phyloP scores from a whole-genome alignment of 53 echinoderm and acorn worm species.

The Glandiceps talaboti region DNA sequence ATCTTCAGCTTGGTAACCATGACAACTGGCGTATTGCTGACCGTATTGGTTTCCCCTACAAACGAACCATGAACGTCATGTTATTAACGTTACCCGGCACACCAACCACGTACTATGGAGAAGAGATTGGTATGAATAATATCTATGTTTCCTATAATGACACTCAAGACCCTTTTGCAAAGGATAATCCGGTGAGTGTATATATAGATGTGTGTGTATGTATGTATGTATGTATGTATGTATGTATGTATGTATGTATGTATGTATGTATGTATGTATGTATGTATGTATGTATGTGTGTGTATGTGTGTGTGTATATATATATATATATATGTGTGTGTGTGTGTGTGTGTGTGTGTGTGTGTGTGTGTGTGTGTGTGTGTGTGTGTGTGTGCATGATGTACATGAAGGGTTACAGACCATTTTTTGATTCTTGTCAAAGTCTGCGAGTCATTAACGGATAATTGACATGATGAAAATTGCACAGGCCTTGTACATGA shows the following conservation, averaged over 20 bases:
- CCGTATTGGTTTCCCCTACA: constrained; percentile 31
- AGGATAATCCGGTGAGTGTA: constrained; percentile 2
- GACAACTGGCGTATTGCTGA: constrained; percentile 65
- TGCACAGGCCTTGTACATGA: too few relatives aligned
- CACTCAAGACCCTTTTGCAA: constrained; percentile 3
- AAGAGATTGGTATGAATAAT: constrained; percentile 85
- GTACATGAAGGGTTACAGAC: too few relatives aligned
- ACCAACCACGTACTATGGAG: constrained; percentile 93
- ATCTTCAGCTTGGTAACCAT: constrained; percentile 63
- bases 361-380: too few relatives aligned
- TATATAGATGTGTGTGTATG: background rate
- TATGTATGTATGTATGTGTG: too few relatives aligned
- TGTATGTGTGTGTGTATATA: too few relatives aligned
- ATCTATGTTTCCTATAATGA: constrained; percentile 25
- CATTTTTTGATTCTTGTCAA: too few relatives aligned
- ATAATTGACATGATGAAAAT: too few relatives aligned
- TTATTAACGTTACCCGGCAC: constrained; percentile 83
- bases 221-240: background rate
- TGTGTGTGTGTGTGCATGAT: too few relatives aligned
- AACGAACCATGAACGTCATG: constrained; percentile 53
- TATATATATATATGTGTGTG: too few relatives aligned
- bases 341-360: too few relatives aligned
- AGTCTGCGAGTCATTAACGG: too few relatives aligned
- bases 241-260: background rate
- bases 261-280: background rate